Evolutionary conservation across 2,113 vertebrate species (phyloP), one percentile per base, ranked within the genome.

Genomic region (Phyllostomus discolor): DNA sequence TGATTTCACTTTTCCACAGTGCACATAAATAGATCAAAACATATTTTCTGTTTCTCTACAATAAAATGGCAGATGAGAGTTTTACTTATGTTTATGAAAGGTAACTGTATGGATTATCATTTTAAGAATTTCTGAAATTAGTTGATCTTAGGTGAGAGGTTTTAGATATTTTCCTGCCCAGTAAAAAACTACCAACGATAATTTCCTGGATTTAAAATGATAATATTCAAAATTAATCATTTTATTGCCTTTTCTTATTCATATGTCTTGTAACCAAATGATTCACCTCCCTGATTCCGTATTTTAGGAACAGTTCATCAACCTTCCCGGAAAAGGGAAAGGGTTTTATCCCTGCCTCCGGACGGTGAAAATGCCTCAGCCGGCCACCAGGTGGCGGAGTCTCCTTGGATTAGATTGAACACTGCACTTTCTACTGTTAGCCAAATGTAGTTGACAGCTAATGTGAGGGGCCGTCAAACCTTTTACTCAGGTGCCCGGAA

Each of bases 321-420:
- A 16, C 24, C 2, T 20, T 24, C 12, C 1, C 35, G 50, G 22
- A 12, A 26, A 16, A 22, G 76, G 48, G 22, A 12, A 4, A 87
- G 24, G 10, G 4, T 62, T 82, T 41, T 48, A 64, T 67, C 83
- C 5, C 26, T 84, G 33, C 43, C 26, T n/a, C 11, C 15, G 54
- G 64, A 67, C 7, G 38, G 22, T 5, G 57, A 90, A 80, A 91
- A 78, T 17, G 26, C 87, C 24, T 22, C 57, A 59, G 57, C 7
- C 24, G 66, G 66, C 98, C 98, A 97, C 98, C 97, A 98, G 98
- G 95, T 98, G 98, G 98, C 98, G 98, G 98, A 95, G 64, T 92
- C 64, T 19, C 38, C 98, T 96, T 96, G 95, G 50, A 48, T 28
- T 89, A 93, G 79, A 46, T 11, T 9, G 24, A 88, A 17, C 9